These are phyloP conservation scores for Odontophorus gujanensis DNA, from an alignment of 2,113 vertebrate genomes.

Conservation along the genomic window DNA sequence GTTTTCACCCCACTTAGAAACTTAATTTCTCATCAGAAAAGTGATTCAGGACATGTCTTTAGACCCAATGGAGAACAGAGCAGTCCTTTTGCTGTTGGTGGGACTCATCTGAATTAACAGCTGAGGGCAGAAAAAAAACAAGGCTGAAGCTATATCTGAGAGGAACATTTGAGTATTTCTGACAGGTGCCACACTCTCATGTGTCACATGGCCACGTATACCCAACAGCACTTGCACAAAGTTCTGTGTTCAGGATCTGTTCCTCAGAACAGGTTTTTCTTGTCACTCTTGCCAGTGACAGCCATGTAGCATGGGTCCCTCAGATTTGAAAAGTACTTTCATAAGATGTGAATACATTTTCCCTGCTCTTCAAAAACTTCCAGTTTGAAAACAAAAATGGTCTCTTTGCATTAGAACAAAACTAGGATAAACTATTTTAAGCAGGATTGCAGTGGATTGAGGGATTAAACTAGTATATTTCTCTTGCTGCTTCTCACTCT, in stretches of 20 bases:
- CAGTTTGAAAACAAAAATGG: not conserved
- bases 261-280: not conserved
- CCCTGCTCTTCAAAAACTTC: not conserved
- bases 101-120: not conserved
- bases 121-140: not conserved
- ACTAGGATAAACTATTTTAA: not conserved
- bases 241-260: fast-evolving
- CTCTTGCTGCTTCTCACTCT: conserved; percentile 12
- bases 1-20: not conserved
- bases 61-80: not conserved
- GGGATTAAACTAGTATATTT: not conserved
- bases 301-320: fast-evolving
- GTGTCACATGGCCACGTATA: not conserved
- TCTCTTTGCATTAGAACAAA: not conserved
- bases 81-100: not conserved
- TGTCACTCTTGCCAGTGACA: not conserved
- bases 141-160: not conserved
- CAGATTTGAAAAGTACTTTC: not conserved
- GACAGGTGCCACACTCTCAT: fast-evolving
- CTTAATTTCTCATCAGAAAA: not conserved
- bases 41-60: fast-evolving
- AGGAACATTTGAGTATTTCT: not conserved
- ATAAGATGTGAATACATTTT: not conserved
- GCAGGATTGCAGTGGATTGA: not conserved
- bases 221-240: not conserved